A percentile compares a stretch with the other conserved stretches of the same genome.
phyloP scores from a whole-genome alignment of 2,888 invertebrate species.

The Ophion ellenae region DNA sequence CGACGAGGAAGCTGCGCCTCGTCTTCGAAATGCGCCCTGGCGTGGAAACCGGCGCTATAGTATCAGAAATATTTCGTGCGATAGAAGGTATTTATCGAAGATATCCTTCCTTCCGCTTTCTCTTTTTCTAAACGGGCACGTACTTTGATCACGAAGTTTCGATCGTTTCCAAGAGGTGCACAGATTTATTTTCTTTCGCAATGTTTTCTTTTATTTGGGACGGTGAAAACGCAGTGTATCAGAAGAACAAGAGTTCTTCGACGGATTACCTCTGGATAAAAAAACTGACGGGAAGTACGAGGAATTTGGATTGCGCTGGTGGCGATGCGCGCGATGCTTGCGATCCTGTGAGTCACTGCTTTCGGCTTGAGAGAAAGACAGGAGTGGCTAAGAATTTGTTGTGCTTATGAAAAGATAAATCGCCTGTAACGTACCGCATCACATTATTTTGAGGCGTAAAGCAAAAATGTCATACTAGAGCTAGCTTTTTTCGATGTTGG shows the following conservation, averaged over 20 bases:
- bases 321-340: conserved; percentile 74
- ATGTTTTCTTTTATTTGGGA: background rate
- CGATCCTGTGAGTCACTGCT: conserved; percentile 74
- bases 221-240: conserved; percentile 72
- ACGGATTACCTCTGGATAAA: conserved; percentile 81
- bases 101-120: conserved; percentile 1
- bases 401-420: no score
- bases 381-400: no score
- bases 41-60: conserved; percentile 88
- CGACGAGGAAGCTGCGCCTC: conserved; percentile 84
- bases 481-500: no score
- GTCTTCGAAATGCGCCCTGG: conserved; percentile 86
- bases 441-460: no score
- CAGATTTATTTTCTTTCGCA: background rate
- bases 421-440: no score
- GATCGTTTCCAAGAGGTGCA: background rate
- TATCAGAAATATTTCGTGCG: conserved; percentile 89
- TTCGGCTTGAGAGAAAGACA: background rate
- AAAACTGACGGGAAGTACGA: conserved; percentile 77
- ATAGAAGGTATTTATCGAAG: conserved; percentile 87
- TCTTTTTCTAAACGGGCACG: background rate
- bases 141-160: conserved; percentile 1
- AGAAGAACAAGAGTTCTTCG: conserved; percentile 78
- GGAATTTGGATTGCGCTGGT: conserved; percentile 73
- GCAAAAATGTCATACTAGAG: no score